A percentile compares a stretch with the other conserved stretches of the same genome.
phyloP scores from a whole-genome alignment of 2,797 vertebrate species.

The Trachurus trachurus region DNA sequence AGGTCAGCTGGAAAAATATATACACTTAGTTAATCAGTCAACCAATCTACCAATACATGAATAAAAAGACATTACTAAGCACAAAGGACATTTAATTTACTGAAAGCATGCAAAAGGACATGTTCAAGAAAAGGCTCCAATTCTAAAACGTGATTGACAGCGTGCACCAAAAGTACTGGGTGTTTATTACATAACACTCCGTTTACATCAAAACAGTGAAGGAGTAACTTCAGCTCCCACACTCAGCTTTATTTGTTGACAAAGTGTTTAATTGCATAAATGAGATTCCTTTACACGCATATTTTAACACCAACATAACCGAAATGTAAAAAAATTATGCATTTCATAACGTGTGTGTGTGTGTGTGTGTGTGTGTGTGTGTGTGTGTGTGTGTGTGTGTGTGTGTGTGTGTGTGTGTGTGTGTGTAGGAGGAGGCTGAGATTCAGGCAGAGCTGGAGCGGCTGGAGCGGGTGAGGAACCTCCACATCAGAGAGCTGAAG shows the following conservation, averaged over 20 bases:
- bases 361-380: too few species aligned
- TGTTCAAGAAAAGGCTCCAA: not conserved
- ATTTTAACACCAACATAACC: not conserved
- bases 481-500: constrained; percentile 99
- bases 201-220: not conserved
- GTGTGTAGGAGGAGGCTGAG: constrained; percentile 95
- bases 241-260: not conserved
- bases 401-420: constrained; percentile 37
- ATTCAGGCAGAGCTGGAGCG: constrained; percentile 99
- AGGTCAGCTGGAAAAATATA: constrained; percentile 60
- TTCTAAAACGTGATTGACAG: not conserved
- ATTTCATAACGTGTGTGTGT: too few species aligned
- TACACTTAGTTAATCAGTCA: too few species aligned
- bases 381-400: too few species aligned
- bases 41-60: not conserved
- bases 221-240: not conserved
- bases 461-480: constrained; percentile 97
- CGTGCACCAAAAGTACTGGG: too few species aligned
- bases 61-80: too few species aligned
- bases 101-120: not conserved
- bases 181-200: not conserved
- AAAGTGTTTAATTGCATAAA: not conserved
- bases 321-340: not conserved
- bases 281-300: not conserved
- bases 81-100: not conserved